Evolutionary conservation across 64 coral and sea anemone species (phyloP).

Genomic region (Actinia equina): DNA sequence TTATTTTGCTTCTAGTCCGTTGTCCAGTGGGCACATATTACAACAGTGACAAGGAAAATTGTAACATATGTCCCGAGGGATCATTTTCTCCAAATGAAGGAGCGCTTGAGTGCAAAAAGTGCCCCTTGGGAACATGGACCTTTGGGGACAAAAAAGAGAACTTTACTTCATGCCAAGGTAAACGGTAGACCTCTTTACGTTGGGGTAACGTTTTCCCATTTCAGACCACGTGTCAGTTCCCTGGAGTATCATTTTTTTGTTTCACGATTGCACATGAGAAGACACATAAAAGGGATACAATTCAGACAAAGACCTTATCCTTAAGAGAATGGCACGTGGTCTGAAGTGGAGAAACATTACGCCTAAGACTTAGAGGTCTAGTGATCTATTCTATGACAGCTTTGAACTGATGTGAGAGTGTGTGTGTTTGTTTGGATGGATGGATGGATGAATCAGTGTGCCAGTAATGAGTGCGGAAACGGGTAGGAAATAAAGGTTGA

Average conservation of each 20-base stretch:
- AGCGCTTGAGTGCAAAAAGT: slow-evolving; percentile 57
- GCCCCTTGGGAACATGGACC: slow-evolving; percentile 72
- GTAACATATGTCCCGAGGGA: slow-evolving; percentile 65
- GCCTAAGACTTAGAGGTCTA: too few species aligned
- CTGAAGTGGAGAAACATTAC: too few species aligned
- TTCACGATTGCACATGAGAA: too few species aligned
- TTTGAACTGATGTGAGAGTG: too few species aligned
- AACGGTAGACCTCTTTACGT: neutral
- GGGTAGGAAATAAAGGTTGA: too few species aligned
- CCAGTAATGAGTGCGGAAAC: neutral
- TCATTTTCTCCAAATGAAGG: slow-evolving; percentile 41
- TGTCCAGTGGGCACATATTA: slow-evolving; percentile 76
- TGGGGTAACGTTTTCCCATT: too few species aligned
- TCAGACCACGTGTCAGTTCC: too few species aligned
- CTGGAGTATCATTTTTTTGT: too few species aligned
- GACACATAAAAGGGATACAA: too few species aligned
- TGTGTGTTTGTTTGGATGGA: neutral
- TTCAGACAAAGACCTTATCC: too few species aligned
- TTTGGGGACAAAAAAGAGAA: slow-evolving; percentile 58
- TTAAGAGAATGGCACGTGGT: too few species aligned
- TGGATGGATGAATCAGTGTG: neutral
- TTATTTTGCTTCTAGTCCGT: slow-evolving; percentile 35
- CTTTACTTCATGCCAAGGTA: slow-evolving; percentile 79
- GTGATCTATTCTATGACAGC: too few species aligned
- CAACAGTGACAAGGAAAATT: slow-evolving; percentile 56